Base-by-base conservation (phyloP, 2,888 invertebrate genomes). In the Ischnura elegans region DNA sequence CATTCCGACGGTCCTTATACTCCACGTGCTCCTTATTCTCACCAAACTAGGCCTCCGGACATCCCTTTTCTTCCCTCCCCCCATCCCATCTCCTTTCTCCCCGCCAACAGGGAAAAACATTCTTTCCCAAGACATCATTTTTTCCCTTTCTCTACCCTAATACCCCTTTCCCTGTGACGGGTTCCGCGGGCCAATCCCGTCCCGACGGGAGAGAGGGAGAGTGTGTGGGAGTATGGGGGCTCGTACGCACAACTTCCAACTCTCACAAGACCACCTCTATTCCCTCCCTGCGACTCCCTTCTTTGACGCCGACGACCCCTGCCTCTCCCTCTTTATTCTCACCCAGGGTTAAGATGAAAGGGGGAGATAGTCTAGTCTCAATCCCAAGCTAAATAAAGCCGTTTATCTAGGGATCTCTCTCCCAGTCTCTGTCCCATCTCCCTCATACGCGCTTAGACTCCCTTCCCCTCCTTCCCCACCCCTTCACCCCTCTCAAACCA, bases 341-440 rank as follows among this genome's bases (percentile, higher is more conserved):
- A 76, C 76, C 76, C 76, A 21, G 76, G 76, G 76, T 16, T 29
- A 76, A 76, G 76, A 76, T 76, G 76, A 76, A 76, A 76, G 76
- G 76, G 76, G 76, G 13, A 76, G 76, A 76, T 76, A 76, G 76
- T 76, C 76, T 76, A 76, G 76, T 29, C 76, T 76, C 76, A 76
- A 76, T 76, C 76, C 76, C 76, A 76, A 76, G 76, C 76, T 76
- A 76, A 76, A 76, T 76, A 76, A 76, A 76, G 76, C 76, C 76
- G 76, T 76, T 76, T 76, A 76, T 76, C 76, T 76, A 76, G 76
- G 76, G 76, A 76, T 76, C 76, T 76, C 76, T 36, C 36, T 10
- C 76, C 25, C 25, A 25, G n/a, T n/a, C 61, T n/a, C 16, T 51
- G 1, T 21, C 61, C 61, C 61, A 61, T 25, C 61, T 61, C 61